Conservation (phyloP, 2,113 vertebrate species). For the Planiliza haematocheilus region DNA sequence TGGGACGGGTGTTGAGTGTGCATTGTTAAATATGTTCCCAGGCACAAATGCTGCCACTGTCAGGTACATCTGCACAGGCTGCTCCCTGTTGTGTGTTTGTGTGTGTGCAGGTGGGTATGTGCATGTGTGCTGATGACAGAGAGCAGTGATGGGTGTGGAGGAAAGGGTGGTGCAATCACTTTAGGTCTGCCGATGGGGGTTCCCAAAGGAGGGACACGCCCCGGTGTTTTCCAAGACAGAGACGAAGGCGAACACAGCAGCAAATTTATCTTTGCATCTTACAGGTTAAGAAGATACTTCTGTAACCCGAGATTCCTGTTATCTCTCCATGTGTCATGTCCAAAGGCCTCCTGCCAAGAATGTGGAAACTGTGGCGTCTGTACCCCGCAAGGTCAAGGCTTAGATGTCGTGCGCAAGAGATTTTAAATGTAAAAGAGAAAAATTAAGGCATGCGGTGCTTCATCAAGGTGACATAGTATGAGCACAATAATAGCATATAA, state of each 20-base stretch:
- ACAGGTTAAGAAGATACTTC: slow-evolving; percentile 49
- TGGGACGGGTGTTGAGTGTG: slow-evolving; percentile 62
- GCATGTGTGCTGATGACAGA: slow-evolving; percentile 51
- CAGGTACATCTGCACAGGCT: slow-evolving; percentile 65
- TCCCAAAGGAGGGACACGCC: slow-evolving; percentile 78
- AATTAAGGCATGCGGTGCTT: slow-evolving; percentile 33
- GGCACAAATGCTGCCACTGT: slow-evolving; percentile 70
- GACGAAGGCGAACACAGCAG: slow-evolving; percentile 53
- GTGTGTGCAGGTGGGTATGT: slow-evolving; percentile 19
- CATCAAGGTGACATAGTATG: slow-evolving; percentile 64
- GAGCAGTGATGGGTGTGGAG: slow-evolving; percentile 62
- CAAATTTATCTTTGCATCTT: slow-evolving; percentile 63
- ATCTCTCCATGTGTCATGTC: slow-evolving; percentile 56
- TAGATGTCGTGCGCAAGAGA: slow-evolving; percentile 64
- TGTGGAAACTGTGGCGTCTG: slow-evolving; percentile 20
- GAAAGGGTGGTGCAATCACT: slow-evolving; percentile 77
- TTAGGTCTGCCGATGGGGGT: slow-evolving; percentile 70
- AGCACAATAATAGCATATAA: slow-evolving; percentile 57
- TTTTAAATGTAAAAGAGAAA: slow-evolving; percentile 44
- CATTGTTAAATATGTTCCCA: slow-evolving; percentile 78
- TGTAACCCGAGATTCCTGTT: slow-evolving; percentile 37
- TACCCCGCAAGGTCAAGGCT: slow-evolving; percentile 68
- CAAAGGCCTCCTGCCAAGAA: slow-evolving; percentile 61
- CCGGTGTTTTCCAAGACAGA: slow-evolving; percentile 61
- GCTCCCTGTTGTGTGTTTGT: slow-evolving; percentile 36